Conservation (phyloP, 2,888 invertebrate species). For the Escarpia spicata region DNA sequence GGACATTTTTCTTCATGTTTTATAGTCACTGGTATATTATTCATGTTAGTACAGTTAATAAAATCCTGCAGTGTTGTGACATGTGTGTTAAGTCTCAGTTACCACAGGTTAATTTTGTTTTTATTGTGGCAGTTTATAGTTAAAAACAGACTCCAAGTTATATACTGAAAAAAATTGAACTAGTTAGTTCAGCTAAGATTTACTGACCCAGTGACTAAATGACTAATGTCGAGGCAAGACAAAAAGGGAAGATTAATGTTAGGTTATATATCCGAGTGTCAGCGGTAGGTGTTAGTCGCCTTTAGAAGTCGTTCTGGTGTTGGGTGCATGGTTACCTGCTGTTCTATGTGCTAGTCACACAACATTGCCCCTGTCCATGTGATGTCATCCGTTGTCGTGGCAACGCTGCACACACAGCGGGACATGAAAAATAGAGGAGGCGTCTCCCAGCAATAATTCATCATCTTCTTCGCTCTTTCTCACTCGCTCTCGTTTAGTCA, state of each 20-base stretch:
- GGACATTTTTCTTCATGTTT: not conserved
- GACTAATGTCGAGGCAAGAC: not conserved
- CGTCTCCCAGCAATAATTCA: not conserved
- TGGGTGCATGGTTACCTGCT: not conserved
- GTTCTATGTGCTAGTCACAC: not conserved
- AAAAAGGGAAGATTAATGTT: not conserved
- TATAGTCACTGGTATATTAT: not conserved
- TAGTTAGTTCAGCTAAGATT: not conserved
- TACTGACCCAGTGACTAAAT: not conserved
- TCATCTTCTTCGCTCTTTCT: not conserved
- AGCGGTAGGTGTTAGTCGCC: not conserved
- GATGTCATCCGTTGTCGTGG: constrained; percentile 7
- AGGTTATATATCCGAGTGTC: not conserved
- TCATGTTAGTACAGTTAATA: not conserved
- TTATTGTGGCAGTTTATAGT: not conserved
- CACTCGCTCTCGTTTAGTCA: not conserved
- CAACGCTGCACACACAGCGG: not conserved
- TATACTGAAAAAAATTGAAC: not conserved
- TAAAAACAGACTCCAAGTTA: not conserved
- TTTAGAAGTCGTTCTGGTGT: not conserved
- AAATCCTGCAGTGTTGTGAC: not conserved
- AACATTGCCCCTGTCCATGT: not conserved
- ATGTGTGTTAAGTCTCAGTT: not conserved
- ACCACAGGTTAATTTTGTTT: not conserved
- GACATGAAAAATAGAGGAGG: not conserved